Base-by-base conservation (phyloP, 2,797 vertebrate genomes). In the Etheostoma perlongum region DNA sequence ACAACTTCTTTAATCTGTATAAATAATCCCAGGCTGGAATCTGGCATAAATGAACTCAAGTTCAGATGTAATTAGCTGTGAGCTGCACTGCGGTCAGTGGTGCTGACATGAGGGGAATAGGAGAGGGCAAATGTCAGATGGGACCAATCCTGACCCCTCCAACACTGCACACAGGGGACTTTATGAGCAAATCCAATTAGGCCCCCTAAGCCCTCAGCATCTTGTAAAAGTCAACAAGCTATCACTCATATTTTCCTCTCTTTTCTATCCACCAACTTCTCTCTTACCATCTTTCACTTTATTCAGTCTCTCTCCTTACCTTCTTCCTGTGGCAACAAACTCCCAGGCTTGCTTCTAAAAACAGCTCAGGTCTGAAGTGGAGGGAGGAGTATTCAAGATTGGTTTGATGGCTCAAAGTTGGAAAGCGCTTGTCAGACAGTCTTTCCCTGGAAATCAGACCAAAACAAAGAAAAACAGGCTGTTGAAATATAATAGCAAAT, bases 161-260 rank as follows among this genome's bases (percentile, higher is more conserved):
- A 84, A 40, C 78, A 67, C 64, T 85, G 78, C 81, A 72, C 86
- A 84, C 82, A 40, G 44, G 91, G 84, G 90, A 92, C 58, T 72
- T 68, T 33, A 72, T 67, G 61, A 88, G 52, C 40, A 69, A 89
- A 87, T 90, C 86, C 62, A 80, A 69, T 90, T 85, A 67, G 85
- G 68, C 66, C 75, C 48, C 47, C 46, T 54, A 64, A 83, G 71
- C 75, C 65, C 69, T 75, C 68, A 71, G 66, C 76, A 83, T 85
- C 81, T 86, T 73, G 81, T 90, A 79, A 88, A 90, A 88, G 78
- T 93, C 90, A 91, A 91, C 88, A 89, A 67, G 79, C 87, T 74
- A 78, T 78, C 91, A 84, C 54, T 90, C 76, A 89, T 21, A 61
- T 78, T 83, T 79, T 69, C 54, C 30, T 65, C 49, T 70, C 57